Evolutionary conservation across 2,113 vertebrate species (phyloP), one percentile per base, ranked within the genome.

Genomic region (Callorhinus ursinus): DNA sequence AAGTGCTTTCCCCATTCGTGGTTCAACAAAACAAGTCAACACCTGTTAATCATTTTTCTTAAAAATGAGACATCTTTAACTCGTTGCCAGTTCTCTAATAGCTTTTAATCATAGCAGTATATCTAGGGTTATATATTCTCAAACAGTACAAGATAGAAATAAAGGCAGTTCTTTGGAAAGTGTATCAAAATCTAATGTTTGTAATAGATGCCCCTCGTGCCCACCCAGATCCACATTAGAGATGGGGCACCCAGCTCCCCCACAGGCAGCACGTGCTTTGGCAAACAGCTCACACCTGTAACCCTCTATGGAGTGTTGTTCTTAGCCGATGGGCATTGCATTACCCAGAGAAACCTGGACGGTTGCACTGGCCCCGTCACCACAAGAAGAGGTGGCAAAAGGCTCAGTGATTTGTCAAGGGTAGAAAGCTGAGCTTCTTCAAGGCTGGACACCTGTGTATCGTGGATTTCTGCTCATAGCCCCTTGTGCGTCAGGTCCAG

Each of bases 21-120:
- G 15, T 55, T 86, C 87, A 97, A 86, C 90, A 97, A 97, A 98
- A 96, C 63, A 92, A 67, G 49, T 96, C 97, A 94, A 96, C 77
- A 95, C 77, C 93, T 97, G 91, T 97, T 97, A 74, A 95, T 88
- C 69, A 71, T 97, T 95, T 98, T 97, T 85, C 84, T 97, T 93
- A 74, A 94, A 93, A 95, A 90, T 22, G 7, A 83, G 57, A 87
- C 55, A 84, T 85, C 98, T 98, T 87, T 72, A 93, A 83, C 53
- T 92, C 13, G 4, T 80, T 97, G 94, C 83, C 79, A 63, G 42
- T 77, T 93, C 96, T 83, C 72, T 36, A 83, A 15, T 88, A 90
- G 55, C 36, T 95, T 93, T 93, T 96, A 95, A 95, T 97, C 65
- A 49, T 90, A 85, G 39, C 55, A 67, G 4, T 90, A 42, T 92